These are phyloP conservation scores for Ips nitidus DNA, from an alignment of 1,140 invertebrate species.

Conservation along the genomic window DNA sequence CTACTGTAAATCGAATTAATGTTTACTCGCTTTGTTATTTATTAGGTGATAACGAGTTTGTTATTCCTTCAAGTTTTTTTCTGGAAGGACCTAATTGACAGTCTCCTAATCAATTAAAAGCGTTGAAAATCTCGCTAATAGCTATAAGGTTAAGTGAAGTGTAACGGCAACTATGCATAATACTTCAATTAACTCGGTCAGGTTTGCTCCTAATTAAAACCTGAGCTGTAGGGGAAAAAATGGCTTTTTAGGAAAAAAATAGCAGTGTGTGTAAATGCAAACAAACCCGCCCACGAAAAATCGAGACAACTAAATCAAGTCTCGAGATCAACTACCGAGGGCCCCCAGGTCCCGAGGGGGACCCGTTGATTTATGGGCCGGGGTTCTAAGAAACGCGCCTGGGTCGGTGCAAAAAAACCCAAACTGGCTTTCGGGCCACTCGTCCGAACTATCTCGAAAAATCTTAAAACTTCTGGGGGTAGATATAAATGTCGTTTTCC, in stretches of 20 bases:
- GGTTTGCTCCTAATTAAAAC: no score
- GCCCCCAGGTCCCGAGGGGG: conserved; percentile 16
- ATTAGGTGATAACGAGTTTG: no score
- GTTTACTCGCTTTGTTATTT: no score
- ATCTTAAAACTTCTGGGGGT: conserved; percentile 19
- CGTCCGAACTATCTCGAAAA: conserved; percentile 26
- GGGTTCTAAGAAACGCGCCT: conserved; percentile 23
- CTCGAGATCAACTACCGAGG: conserved; percentile 32
- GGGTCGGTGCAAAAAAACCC: conserved; percentile 20
- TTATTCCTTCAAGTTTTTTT: no score
- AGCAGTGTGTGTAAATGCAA: conserved; percentile 33
- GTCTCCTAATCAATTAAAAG: no score
- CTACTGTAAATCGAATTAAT: no score
- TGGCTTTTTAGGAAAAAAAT: conserved; percentile 21
- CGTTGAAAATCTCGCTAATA: no score
- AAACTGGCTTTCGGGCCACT: conserved; percentile 29
- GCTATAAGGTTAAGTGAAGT: no score
- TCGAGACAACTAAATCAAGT: conserved; percentile 35
- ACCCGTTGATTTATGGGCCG: conserved; percentile 19
- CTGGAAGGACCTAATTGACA: no score
- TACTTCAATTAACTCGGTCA: no score
- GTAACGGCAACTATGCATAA: no score
- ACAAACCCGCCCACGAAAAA: conserved; percentile 34
- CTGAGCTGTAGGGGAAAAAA: background rate
- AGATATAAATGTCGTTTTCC: conserved; percentile 26